Evolutionary conservation across 1,140 invertebrate genomes (phyloP).

Genomic region (Rhopalosiphum maidis): DNA sequence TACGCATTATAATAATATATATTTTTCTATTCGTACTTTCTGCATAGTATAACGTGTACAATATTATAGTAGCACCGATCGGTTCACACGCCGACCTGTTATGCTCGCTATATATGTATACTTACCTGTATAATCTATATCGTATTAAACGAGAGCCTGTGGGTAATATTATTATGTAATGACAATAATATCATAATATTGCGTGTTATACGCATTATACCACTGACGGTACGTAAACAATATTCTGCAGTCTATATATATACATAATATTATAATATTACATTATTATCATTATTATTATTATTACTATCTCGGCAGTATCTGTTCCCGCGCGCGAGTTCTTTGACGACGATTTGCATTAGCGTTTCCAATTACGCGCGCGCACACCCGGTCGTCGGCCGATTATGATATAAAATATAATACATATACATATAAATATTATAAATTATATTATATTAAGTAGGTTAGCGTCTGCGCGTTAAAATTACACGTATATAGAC

Average conservation of each 20-base stretch:
- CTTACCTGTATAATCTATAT: background rate
- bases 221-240: no score
- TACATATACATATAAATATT: background rate
- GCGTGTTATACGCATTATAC: background rate
- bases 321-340: background rate
- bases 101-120: background rate
- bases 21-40: background rate
- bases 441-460: slow-evolving; percentile 20
- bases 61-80: background rate
- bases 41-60: background rate
- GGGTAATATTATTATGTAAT: background rate
- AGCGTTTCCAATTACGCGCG: background rate
- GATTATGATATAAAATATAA: background rate
- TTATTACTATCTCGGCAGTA: background rate
- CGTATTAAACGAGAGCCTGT: background rate
- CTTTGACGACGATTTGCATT: background rate
- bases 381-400: background rate
- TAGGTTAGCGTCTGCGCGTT: background rate
- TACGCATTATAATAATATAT: background rate
- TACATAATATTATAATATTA: no score
- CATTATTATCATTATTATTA: no score
- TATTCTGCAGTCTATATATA: no score
- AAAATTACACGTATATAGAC: slow-evolving; percentile 14
- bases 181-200: background rate
- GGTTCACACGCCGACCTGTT: background rate